Conservation (phyloP, 2,113 vertebrate genomes). For the Brachirus orientalis region DNA sequence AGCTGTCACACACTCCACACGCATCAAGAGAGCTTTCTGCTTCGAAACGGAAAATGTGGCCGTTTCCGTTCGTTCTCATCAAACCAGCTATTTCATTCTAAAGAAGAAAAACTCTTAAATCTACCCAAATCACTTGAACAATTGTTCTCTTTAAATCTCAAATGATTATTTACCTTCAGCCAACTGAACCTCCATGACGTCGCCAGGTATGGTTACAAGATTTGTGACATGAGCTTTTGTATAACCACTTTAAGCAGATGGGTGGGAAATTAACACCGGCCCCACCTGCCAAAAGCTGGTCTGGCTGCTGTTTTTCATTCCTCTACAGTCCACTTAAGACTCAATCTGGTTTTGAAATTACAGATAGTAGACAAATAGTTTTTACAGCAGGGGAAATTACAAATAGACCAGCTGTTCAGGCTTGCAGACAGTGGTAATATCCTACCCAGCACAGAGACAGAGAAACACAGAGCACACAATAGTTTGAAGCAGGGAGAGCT, state of each 20-base stretch:
- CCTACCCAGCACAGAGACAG: constrained; percentile 9
- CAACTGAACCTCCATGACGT: constrained; percentile 12
- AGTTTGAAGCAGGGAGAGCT: constrained; percentile 39
- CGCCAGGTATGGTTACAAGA: constrained; percentile 36
- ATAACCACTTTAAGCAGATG: constrained; percentile 28
- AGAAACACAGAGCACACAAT: constrained; percentile 22
- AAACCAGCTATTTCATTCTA: no score
- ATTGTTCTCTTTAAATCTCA: background rate
- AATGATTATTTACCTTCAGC: background rate
- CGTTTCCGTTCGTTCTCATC: no score
- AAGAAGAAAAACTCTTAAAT: no score
- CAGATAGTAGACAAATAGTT: background rate
- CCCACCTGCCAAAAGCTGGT: constrained; percentile 30
- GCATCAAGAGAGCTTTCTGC: no score
- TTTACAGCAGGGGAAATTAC: constrained; percentile 22
- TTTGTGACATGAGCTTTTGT: constrained; percentile 22
- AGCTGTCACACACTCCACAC: no score
- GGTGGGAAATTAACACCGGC: constrained; percentile 43
- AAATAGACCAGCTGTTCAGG: constrained; percentile 25
- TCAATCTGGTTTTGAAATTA: constrained; percentile 9
- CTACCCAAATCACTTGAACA: background rate
- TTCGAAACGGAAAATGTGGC: no score
- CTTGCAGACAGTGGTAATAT: constrained; percentile 38
- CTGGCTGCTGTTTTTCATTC: no score
- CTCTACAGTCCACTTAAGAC: no score